Conservation (phyloP, 2,888 invertebrate genomes). For the Leucoptera coffeella region DNA sequence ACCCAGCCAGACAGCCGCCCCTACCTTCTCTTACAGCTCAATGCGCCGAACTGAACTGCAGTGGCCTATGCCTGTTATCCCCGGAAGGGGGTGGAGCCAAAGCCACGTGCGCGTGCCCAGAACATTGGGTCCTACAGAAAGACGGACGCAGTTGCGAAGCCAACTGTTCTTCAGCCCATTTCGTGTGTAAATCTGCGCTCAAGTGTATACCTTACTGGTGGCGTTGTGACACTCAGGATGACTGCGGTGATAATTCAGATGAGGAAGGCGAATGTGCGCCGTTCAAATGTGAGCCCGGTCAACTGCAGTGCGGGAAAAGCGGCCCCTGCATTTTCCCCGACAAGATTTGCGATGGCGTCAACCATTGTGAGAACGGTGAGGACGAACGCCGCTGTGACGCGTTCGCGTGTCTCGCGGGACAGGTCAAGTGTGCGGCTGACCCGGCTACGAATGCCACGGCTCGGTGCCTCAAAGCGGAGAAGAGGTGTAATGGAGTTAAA, state of each 20-base stretch:
- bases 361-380: constrained; percentile 69
- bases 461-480: constrained; percentile 56
- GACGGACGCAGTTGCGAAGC: constrained; percentile 63
- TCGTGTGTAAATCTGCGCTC: constrained; percentile 70
- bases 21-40: constrained; percentile 24
- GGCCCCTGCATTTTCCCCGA: constrained; percentile 72
- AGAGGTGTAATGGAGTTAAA: constrained; percentile 63
- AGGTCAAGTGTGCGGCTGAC: constrained; percentile 63
- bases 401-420: constrained; percentile 64
- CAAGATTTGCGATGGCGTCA: constrained; percentile 71
- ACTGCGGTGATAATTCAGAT: constrained; percentile 84
- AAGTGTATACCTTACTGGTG: constrained; percentile 89
- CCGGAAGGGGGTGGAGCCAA: constrained; percentile 24
- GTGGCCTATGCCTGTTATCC: constrained; percentile 74
- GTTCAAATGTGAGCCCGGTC: constrained; percentile 74
- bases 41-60: constrained; percentile 68
- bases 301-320: constrained; percentile 75
- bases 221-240: constrained; percentile 72
- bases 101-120: constrained; percentile 72
- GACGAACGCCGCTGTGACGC: constrained; percentile 77
- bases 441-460: constrained; percentile 48
- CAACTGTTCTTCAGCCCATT: constrained; percentile 77
- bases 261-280: constrained; percentile 70
- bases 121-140: constrained; percentile 62
- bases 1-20: constrained; percentile 68